phyloP scores from a whole-genome alignment of 1,140 invertebrate genomes.

The Harlomillsia oculata region DNA sequence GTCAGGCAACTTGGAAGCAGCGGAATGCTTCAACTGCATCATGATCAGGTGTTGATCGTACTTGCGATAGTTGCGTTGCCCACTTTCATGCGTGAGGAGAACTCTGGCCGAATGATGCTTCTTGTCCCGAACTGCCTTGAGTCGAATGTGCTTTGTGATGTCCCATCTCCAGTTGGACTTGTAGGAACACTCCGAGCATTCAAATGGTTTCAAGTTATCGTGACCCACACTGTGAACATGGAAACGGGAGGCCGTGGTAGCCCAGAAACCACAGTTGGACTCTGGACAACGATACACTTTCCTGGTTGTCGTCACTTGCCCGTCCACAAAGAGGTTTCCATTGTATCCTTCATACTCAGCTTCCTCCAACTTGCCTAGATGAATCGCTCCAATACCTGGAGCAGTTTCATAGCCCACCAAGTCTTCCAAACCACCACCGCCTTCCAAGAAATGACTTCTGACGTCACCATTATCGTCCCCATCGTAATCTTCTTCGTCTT shows the following conservation, averaged over 20 bases:
- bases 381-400: slow-evolving; percentile 45
- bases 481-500: slow-evolving; percentile 12
- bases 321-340: background rate
- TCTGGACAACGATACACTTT: slow-evolving; percentile 81
- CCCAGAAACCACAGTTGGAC: slow-evolving; percentile 68
- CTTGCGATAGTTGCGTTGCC: slow-evolving; percentile 79
- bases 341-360: slow-evolving; percentile 13
- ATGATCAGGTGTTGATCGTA: slow-evolving; percentile 77
- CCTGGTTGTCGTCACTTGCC: slow-evolving; percentile 40
- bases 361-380: slow-evolving; percentile 24
- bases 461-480: slow-evolving; percentile 10
- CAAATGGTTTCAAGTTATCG: slow-evolving; percentile 80
- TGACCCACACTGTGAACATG: slow-evolving; percentile 87
- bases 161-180: slow-evolving; percentile 92
- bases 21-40: slow-evolving; percentile 48
- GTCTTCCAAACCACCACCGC: slow-evolving; percentile 23
- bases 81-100: slow-evolving; percentile 82
- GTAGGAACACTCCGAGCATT: slow-evolving; percentile 85
- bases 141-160: slow-evolving; percentile 87
- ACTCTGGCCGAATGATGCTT: slow-evolving; percentile 65
- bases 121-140: slow-evolving; percentile 71
- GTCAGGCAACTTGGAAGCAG: slow-evolving; percentile 25
- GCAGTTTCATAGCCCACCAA: slow-evolving; percentile 45
- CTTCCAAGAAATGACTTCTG: slow-evolving; percentile 57
- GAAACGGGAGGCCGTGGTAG: slow-evolving; percentile 75